Conservation (phyloP, 2,888 invertebrate genomes). For the Drosophila leonis region DNA sequence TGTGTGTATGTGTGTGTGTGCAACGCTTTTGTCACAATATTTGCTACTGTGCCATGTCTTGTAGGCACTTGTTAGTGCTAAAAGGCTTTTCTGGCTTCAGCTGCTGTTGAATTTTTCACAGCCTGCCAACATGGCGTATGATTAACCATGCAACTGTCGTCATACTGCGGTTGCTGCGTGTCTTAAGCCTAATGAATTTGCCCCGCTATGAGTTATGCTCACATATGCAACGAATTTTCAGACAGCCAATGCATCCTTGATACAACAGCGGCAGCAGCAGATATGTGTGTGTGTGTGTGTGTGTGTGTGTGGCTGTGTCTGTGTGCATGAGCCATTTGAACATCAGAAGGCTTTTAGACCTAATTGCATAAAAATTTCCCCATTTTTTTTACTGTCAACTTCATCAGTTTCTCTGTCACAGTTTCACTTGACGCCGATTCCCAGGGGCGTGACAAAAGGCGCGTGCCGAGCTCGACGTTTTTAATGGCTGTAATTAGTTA, state of each 20-base stretch:
- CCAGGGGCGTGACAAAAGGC: slow-evolving; percentile 44
- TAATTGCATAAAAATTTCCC: slow-evolving; percentile 60
- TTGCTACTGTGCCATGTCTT: slow-evolving; percentile 51
- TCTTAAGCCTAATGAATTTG: slow-evolving; percentile 60
- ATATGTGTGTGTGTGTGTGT: background rate
- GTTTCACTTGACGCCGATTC: slow-evolving; percentile 45
- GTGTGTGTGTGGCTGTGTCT: background rate
- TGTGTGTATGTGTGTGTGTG: slow-evolving; percentile 34
- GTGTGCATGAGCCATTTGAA: slow-evolving; percentile 10
- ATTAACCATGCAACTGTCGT: slow-evolving; percentile 69
- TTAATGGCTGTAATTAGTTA: slow-evolving; percentile 55
- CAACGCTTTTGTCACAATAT: slow-evolving; percentile 68
- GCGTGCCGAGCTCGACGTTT: slow-evolving; percentile 23
- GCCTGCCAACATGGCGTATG: slow-evolving; percentile 65
- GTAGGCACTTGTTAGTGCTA: slow-evolving; percentile 61
- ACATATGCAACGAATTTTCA: slow-evolving; percentile 31
- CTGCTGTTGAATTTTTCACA: slow-evolving; percentile 54
- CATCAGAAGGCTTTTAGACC: slow-evolving; percentile 72
- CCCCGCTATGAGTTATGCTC: slow-evolving; percentile 29
- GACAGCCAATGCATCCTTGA: slow-evolving; percentile 61
- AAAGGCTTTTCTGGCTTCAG: slow-evolving; percentile 56
- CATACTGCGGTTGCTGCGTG: slow-evolving; percentile 54
- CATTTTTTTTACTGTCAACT: slow-evolving; percentile 4
- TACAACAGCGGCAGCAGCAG: slow-evolving; percentile 24
- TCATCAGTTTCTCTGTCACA: slow-evolving; percentile 30